These are phyloP conservation scores for Platerodrilus igneus DNA, from an alignment of 2,888 invertebrate species.

Conservation along the genomic window DNA sequence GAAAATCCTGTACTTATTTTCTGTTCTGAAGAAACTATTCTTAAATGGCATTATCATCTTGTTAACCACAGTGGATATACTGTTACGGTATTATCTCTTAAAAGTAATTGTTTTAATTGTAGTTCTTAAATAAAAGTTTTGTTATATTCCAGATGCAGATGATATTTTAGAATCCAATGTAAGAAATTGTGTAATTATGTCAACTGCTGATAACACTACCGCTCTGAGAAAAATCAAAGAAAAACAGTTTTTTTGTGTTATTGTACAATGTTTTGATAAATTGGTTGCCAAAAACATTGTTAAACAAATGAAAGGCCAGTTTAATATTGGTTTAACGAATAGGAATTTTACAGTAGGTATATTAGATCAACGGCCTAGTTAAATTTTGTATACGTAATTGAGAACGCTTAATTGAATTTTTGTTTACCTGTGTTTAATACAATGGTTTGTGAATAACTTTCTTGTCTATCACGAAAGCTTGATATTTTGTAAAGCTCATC, in stretches of 20 bases:
- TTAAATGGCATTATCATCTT: conserved; percentile 37
- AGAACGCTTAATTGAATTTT: no score
- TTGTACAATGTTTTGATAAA: conserved; percentile 38
- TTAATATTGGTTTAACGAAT: conserved; percentile 39
- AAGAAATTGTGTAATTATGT: conserved; percentile 25
- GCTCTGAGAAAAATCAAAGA: conserved; percentile 29
- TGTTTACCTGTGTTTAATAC: no score
- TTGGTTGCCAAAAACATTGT: conserved; percentile 36
- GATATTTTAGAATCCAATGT: conserved; percentile 6
- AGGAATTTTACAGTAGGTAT: conserved; percentile 40
- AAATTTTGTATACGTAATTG: no score
- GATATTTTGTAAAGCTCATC: no score
- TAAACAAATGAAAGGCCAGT: conserved; percentile 33
- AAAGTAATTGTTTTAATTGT: conserved; percentile 25
- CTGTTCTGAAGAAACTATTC: conserved; percentile 28
- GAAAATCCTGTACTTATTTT: conserved; percentile 33
- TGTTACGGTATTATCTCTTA: conserved; percentile 27
- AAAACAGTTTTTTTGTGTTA: conserved; percentile 32
- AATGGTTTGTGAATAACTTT: no score
- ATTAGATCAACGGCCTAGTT: no score
- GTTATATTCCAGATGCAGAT: background rate
- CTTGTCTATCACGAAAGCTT: no score
- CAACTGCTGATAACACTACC: conserved; percentile 34
- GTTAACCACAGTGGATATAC: conserved; percentile 29
- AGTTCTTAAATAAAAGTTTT: background rate